Evolutionary conservation across 1,140 invertebrate genomes (phyloP), one percentile per base, ranked within the genome.

Genomic region (Caerostris extrusa): DNA sequence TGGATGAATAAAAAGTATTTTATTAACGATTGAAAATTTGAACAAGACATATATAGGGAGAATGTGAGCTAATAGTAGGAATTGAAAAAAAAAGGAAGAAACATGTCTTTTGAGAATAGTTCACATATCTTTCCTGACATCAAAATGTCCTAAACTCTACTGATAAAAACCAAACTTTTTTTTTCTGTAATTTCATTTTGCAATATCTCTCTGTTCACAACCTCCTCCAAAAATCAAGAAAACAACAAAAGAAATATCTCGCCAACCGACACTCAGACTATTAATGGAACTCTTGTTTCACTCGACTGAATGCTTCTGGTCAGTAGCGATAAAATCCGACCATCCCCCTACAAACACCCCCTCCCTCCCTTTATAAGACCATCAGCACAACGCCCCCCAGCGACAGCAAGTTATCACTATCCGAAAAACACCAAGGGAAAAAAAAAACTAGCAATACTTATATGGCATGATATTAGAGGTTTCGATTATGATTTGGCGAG

Each of bases 271-370:
- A 53, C 69, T 77, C 69, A 34, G 19, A 77, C 34, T 77, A 77
- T 77, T 50, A 19, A 77, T 77, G 50, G 69, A 77, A 77, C 69
- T 77, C 69, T 77, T 77, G 34, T 77, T 77, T 77, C 69, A 77
- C 69, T 77, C 69, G 69, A 77, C 69, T 77, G 69, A 50, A 77
- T 77, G 69, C 69, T 77, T 77, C 69, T 77, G 69, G 69, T 77
- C 69, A 77, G 69, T 77, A 77, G 69, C 19, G 69, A 77, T 77
- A 77, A 77, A 77, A 77, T 77, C 69, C 69, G 19, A 34, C 69
- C 34, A 10, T 14, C 4, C 60, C 60, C 8, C 17, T 7, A 50
- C 34, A 34, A 34, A 50, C 2, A 19, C 34, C 34, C 69, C 69
- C 69, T 77, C 50, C 50, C 34, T 34, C 34, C 34, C 34, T 19